phyloP scores from a whole-genome alignment of 2,888 invertebrate species.

The Lepidocyrtoides sp. region DNA sequence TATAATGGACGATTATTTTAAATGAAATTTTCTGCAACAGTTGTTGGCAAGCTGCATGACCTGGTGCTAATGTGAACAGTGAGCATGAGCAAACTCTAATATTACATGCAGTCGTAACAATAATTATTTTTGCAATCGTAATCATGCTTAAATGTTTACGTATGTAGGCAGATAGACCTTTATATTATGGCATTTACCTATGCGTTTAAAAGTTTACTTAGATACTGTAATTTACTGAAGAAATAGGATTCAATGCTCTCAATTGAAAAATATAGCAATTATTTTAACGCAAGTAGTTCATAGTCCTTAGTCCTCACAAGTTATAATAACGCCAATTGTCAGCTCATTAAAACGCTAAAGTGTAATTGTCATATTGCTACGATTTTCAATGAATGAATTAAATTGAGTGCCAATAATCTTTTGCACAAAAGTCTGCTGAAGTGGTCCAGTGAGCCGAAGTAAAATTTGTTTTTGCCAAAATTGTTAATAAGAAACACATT shows the following conservation, averaged over 20 bases:
- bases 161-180: not conserved
- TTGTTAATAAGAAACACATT: too few relatives aligned
- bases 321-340: not conserved
- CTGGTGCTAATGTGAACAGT: not conserved
- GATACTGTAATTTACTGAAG: too few relatives aligned
- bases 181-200: not conserved
- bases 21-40: constrained; percentile 30
- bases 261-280: too few relatives aligned
- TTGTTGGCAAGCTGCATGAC: not conserved
- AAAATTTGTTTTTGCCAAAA: constrained; percentile 18
- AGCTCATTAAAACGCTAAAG: not conserved
- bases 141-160: not conserved
- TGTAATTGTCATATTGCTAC: not conserved
- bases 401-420: not conserved
- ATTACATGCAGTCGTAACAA: not conserved
- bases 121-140: not conserved
- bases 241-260: too few relatives aligned
- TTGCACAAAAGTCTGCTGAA: not conserved
- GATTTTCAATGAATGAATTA: not conserved
- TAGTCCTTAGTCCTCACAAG: not conserved
- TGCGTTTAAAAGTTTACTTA: not conserved
- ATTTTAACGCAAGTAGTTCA: not conserved
- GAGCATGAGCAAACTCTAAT: not conserved
- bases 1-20: not conserved
- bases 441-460: not conserved